phyloP scores from a whole-genome alignment of 1,140 invertebrate species.

The Adoxophyes honmai region DNA sequence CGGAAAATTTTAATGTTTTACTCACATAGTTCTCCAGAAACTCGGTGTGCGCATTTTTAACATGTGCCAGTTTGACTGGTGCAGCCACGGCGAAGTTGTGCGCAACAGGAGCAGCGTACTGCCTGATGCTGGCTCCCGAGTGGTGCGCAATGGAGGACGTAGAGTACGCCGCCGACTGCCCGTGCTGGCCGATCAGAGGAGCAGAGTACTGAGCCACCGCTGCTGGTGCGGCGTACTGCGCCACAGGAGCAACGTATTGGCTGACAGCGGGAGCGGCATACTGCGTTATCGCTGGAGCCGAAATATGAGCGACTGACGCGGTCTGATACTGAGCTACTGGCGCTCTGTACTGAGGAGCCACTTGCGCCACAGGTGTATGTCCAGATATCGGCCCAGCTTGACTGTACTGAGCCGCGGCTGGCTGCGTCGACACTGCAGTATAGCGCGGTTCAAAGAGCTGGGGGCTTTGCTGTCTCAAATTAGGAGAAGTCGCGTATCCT shows the following conservation, averaged over 20 bases:
- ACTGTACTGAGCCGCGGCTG: slow-evolving; percentile 27
- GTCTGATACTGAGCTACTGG: slow-evolving; percentile 24
- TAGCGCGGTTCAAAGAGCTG: slow-evolving; percentile 28
- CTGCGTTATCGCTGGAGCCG: background rate
- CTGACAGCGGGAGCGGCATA: slow-evolving; percentile 28
- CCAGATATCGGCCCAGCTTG: slow-evolving; percentile 19
- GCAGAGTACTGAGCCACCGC: slow-evolving; percentile 34
- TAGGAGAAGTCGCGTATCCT: slow-evolving; percentile 46
- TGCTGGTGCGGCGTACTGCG: slow-evolving; percentile 25
- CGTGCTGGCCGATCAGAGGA: slow-evolving; percentile 24
- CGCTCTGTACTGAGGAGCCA: slow-evolving; percentile 10
- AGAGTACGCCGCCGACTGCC: slow-evolving; percentile 1
- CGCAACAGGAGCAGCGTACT: slow-evolving; percentile 21
- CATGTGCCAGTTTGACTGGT: slow-evolving; percentile 29
- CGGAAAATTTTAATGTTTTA: slow-evolving; percentile 23
- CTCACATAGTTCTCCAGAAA: slow-evolving; percentile 80
- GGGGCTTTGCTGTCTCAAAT: slow-evolving; percentile 40
- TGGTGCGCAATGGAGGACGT: slow-evolving; percentile 28
- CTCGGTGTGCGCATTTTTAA: slow-evolving; percentile 78
- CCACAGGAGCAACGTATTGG: slow-evolving; percentile 27
- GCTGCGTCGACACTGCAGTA: slow-evolving; percentile 8
- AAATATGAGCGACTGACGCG: background rate
- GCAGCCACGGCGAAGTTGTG: slow-evolving; percentile 18
- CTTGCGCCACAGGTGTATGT: slow-evolving; percentile 14
- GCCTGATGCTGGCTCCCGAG: slow-evolving; percentile 29